Base-by-base conservation (phyloP, 2,797 vertebrate species). In the Botia almorhae region DNA sequence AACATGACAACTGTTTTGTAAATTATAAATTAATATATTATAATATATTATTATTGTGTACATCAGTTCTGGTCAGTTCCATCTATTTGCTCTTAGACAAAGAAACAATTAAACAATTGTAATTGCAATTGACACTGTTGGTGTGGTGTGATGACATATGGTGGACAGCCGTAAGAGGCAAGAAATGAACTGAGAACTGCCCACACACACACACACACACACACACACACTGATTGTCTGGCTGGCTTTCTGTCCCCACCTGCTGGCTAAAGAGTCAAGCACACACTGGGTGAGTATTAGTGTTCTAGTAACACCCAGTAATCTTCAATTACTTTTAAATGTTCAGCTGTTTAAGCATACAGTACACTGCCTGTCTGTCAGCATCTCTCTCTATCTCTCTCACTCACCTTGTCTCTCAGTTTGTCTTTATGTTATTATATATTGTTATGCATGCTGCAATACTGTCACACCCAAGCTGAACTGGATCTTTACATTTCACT, bases 211-310 rank as follows among this genome's bases (percentile, higher is more conserved):
- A 68, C 74, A 74, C 74, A 73, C 50, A 71, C 53, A 53, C 65
- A 36, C 60, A 72, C 71, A 69, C 50, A 64, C 60, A 12, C 56
- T 87, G 86, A 89, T 88, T 81, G 90, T 82, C 88, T 92, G 89
- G 88, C 90, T 88, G 89, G 90, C 90, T 89, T 91, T 77, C 86
- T 92, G 91, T 92, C 92, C 91, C 93, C 93, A 92, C 92, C 93
- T 94, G 90, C 92, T 92, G 93, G 92, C 89, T 89, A 84, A 84
- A 90, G 89, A 88, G 83, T 82, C 82, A 80, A 78, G 89, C 84
- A 85, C 90, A 85, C 84, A 89, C 86, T 90, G 85, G 83, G 89
- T 85, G 89, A 89, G 85, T 85, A 86, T 88, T 89, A 85, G 83
- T 86, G 87, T 90, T 88, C 90, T 69, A 53, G 73, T 64, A 65